phyloP scores from a whole-genome alignment of 1,140 invertebrate species.

The Neoseiulus cucumeris region DNA sequence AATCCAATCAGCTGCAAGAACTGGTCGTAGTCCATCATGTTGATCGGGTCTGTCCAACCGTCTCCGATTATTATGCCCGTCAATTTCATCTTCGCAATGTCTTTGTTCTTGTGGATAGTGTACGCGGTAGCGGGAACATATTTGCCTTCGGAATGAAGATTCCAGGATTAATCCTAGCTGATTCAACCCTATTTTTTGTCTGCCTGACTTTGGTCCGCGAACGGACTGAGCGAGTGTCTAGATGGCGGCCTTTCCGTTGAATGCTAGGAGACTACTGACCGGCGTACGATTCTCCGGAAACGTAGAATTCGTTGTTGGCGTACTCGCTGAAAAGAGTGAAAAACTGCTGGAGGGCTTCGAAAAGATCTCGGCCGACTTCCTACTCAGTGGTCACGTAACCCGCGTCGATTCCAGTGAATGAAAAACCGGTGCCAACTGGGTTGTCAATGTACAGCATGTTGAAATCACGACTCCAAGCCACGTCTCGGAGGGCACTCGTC shows the following conservation, averaged over 20 bases:
- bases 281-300: constrained; percentile 68
- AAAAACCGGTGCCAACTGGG: constrained; percentile 21
- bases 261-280: constrained; percentile 34
- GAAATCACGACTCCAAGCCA: constrained; percentile 12
- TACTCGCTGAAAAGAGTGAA: constrained; percentile 48
- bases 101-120: constrained; percentile 24
- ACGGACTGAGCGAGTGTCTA: too few species aligned
- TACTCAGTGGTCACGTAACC: constrained; percentile 17
- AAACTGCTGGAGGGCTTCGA: constrained; percentile 36
- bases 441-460: constrained; percentile 29
- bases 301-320: constrained; percentile 43
- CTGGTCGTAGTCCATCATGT: constrained; percentile 14
- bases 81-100: constrained; percentile 23
- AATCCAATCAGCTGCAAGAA: constrained; percentile 12
- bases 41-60: constrained; percentile 26
- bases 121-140: constrained; percentile 27
- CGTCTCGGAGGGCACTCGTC: neutral
- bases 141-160: constrained; percentile 20
- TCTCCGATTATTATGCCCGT: constrained; percentile 28
- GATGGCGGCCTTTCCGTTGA: too few species aligned
- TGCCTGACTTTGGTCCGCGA: too few species aligned
- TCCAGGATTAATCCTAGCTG: too few species aligned
- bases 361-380: constrained; percentile 18
- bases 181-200: too few species aligned
- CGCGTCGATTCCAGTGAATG: neutral